Percentiles rank a stretch among this genome's conserved stretches.
Conservation (phyloP, 2,797 vertebrate species). For the Momotus momota region DNA sequence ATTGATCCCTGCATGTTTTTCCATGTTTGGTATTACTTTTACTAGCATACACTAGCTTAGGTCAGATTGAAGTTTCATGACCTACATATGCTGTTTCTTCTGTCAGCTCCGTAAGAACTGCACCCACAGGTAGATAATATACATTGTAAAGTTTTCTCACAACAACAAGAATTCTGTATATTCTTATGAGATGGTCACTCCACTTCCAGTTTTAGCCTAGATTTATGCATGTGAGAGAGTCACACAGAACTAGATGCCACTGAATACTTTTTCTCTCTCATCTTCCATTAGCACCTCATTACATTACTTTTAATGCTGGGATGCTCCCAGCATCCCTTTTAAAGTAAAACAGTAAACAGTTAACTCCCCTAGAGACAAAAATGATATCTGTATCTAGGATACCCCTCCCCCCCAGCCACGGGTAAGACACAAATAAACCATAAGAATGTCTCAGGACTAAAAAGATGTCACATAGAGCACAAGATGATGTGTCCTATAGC, state of each 20-base stretch:
- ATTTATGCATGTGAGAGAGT: background rate
- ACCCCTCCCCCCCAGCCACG: no score
- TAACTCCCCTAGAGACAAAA: background rate
- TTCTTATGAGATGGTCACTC: background rate
- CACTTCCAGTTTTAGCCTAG: background rate
- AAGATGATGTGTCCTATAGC: background rate
- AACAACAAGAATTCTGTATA: background rate
- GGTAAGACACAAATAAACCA: background rate
- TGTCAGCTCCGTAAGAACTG: background rate
- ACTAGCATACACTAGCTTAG: background rate
- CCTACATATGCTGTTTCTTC: background rate
- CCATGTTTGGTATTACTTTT: background rate
- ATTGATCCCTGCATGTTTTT: background rate
- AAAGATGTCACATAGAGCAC: background rate
- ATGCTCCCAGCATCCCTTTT: background rate
- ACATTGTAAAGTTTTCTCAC: background rate
- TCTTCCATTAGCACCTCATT: background rate
- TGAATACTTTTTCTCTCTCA: background rate
- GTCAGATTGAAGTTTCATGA: background rate
- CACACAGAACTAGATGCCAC: background rate
- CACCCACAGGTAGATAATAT: background rate
- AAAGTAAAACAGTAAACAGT: background rate
- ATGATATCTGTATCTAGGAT: background rate
- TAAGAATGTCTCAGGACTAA: background rate
- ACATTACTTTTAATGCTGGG: background rate